Conservation (phyloP, 2,113 vertebrate genomes). For the Callionymus lyra region DNA sequence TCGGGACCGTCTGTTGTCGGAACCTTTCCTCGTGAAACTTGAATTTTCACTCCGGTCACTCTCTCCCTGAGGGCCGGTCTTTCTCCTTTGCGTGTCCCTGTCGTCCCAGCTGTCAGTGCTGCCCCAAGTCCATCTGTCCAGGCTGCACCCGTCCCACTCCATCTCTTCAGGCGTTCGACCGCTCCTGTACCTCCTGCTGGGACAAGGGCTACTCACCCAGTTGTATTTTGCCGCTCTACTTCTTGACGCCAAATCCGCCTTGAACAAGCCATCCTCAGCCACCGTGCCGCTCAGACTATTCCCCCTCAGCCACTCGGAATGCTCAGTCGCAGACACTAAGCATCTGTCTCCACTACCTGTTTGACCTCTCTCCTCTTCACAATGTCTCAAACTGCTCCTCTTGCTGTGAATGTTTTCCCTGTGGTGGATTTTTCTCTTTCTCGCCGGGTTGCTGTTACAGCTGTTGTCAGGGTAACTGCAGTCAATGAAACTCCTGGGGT, state of each 20-base stretch:
- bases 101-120: conserved; percentile 61
- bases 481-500: conserved; percentile 62
- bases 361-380: conserved; percentile 18
- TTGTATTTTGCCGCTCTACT: conserved; percentile 32
- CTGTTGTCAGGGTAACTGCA: conserved; percentile 63
- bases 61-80: conserved; percentile 24
- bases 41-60: conserved; percentile 38
- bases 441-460: conserved; percentile 40
- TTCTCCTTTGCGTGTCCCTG: conserved; percentile 20
- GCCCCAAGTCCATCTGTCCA: conserved; percentile 56
- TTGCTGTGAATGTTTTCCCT: conserved; percentile 48
- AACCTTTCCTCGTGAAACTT: conserved; percentile 14
- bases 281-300: conserved; percentile 12
- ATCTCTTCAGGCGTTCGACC: conserved; percentile 34
- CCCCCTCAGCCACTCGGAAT: conserved; percentile 47
- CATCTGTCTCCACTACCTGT: conserved; percentile 28
- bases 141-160: conserved; percentile 42
- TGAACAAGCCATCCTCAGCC: conserved; percentile 21
- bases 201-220: conserved; percentile 25
- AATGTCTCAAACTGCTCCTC: conserved; percentile 26
- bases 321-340: conserved; percentile 28
- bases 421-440: conserved; percentile 51
- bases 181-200: conserved; percentile 26
- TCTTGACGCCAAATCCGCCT: conserved; percentile 3
- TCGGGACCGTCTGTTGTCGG: conserved; percentile 19